These are phyloP conservation scores for Rhinichthys klamathensis DNA, from an alignment of 2,113 vertebrate genomes.

Conservation along the genomic window DNA sequence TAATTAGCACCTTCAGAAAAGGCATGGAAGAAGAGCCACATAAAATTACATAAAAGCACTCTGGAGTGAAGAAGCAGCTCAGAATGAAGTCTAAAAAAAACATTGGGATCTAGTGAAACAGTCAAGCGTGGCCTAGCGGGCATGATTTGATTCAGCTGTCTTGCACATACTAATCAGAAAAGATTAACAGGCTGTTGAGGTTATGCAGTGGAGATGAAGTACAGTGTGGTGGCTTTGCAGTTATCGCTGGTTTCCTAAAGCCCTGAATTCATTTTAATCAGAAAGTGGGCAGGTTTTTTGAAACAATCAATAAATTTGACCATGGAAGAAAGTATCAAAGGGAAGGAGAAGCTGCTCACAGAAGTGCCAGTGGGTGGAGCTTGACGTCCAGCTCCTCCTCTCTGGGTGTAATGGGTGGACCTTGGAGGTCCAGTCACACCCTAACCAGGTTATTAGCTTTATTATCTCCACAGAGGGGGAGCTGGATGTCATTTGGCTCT, in stretches of 20 bases:
- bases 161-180: slow-evolving; percentile 44
- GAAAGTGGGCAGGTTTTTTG: not conserved
- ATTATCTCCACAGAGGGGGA: too few relatives aligned
- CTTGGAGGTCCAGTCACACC: too few relatives aligned
- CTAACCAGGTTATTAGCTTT: too few relatives aligned
- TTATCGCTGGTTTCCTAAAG: slow-evolving; percentile 1
- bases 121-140: not conserved
- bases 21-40: slow-evolving; percentile 3
- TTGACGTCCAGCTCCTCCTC: too few relatives aligned
- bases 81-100: slow-evolving; percentile 26
- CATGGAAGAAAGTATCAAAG: not conserved
- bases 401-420: too few relatives aligned
- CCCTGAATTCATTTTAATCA: slow-evolving; percentile 8
- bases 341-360: too few relatives aligned
- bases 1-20: slow-evolving; percentile 45
- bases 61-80: slow-evolving; percentile 14
- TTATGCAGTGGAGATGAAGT: slow-evolving; percentile 10
- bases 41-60: slow-evolving; percentile 5
- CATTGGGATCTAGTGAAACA: not conserved
- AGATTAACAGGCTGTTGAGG: slow-evolving; percentile 30
- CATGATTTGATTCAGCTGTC: slow-evolving; percentile 24
- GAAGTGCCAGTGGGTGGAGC: too few relatives aligned
- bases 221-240: slow-evolving; percentile 6
- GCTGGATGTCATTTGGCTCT: too few relatives aligned
- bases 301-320: not conserved